Percentiles rank a stretch among this genome's conserved stretches.
phyloP scores from a whole-genome alignment of 2,888 invertebrate species.

The Tribolium freemani region DNA sequence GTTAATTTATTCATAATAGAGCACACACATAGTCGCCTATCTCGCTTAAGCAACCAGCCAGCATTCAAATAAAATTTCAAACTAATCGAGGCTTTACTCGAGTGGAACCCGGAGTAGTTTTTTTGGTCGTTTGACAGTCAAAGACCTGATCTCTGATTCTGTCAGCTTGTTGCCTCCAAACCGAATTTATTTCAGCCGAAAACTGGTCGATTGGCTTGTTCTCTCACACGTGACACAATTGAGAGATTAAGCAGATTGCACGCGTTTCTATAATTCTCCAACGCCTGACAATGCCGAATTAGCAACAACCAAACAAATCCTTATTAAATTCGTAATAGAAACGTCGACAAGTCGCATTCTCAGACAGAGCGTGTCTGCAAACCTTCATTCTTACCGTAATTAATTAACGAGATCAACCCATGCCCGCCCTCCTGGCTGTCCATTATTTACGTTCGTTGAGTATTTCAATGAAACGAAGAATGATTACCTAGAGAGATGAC shows the following conservation, averaged over 20 bases:
- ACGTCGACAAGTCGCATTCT: conserved; percentile 42
- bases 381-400: conserved; percentile 46
- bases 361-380: conserved; percentile 39
- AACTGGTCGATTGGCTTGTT: conserved; percentile 29
- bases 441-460: conserved; percentile 45
- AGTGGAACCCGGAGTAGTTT: conserved; percentile 11
- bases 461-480: conserved; percentile 48
- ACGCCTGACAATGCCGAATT: background rate
- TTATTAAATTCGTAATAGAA: conserved; percentile 33
- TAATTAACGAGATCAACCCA: conserved; percentile 49
- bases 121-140: conserved; percentile 27
- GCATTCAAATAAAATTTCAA: conserved; percentile 29
- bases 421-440: conserved; percentile 45
- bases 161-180: conserved; percentile 23
- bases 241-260: conserved; percentile 12
- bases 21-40: conserved; percentile 28
- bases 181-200: conserved; percentile 29
- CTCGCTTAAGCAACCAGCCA: conserved; percentile 32
- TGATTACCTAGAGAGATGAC: conserved; percentile 37
- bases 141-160: conserved; percentile 40
- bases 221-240: conserved; percentile 34
- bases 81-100: conserved; percentile 31
- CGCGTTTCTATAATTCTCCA: no score
- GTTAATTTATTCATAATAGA: conserved; percentile 41
- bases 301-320: conserved; percentile 30